phyloP scores from a whole-genome alignment of 2,113 vertebrate genomes.

The Poeciliopsis turrubarensis region DNA sequence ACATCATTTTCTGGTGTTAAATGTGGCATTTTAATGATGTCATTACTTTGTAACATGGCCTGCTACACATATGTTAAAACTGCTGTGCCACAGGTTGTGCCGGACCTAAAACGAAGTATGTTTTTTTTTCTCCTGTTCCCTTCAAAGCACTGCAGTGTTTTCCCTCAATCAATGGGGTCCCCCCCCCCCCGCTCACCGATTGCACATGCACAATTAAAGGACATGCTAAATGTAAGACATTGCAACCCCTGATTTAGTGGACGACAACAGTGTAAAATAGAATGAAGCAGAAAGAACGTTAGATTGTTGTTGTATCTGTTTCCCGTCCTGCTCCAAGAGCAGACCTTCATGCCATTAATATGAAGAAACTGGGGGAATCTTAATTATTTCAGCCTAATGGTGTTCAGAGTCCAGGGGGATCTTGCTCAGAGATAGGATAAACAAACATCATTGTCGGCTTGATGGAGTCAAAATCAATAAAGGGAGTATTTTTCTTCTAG shows the following conservation, averaged over 20 bases:
- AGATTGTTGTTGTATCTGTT: background rate
- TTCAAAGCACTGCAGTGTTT: conserved; percentile 62
- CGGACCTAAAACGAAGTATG: conserved; percentile 1
- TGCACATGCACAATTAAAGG: conserved; percentile 21
- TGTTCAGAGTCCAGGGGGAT: conserved; percentile 8
- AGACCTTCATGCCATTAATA: conserved; percentile 4
- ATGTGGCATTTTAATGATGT: background rate
- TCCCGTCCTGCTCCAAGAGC: background rate
- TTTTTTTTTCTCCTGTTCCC: background rate
- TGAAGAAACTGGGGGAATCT: background rate
- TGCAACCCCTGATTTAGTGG: background rate
- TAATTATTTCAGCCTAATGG: conserved; percentile 9
- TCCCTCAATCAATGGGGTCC: conserved; percentile 54
- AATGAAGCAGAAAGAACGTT: background rate
- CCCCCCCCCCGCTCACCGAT: conserved; percentile 40
- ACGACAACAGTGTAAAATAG: background rate
- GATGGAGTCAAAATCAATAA: background rate
- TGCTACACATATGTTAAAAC: background rate
- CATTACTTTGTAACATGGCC: background rate
- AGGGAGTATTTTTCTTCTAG: background rate
- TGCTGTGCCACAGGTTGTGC: conserved; percentile 43
- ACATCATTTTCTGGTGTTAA: background rate
- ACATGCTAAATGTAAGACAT: conserved; percentile 7
- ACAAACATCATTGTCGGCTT: conserved; percentile 26
- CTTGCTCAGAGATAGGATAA: conserved; percentile 13